Evolutionary conservation across 2,888 invertebrate genomes (phyloP).

Genomic region (Drosophila infuscata): DNA sequence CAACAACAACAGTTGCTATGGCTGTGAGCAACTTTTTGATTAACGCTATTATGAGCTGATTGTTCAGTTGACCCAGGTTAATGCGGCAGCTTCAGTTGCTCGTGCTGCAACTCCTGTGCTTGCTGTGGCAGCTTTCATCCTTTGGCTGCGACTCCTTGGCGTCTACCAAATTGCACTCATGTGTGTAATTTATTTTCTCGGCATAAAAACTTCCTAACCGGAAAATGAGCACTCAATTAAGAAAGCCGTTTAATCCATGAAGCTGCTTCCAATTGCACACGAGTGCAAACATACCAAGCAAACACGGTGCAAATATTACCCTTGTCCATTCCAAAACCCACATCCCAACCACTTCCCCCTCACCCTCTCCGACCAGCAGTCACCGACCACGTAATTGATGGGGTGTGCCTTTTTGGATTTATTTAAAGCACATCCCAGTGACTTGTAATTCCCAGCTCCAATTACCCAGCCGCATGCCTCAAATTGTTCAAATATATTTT

Average conservation of each 20-base stretch:
- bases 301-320: neutral
- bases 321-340: neutral
- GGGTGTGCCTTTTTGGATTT: conserved; percentile 71
- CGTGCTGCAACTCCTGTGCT: neutral
- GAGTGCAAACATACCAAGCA: conserved; percentile 25
- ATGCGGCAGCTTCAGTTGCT: conserved; percentile 49
- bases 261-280: conserved; percentile 56
- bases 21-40: conserved; percentile 73
- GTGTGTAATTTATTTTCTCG: conserved; percentile 81
- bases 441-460: conserved; percentile 75
- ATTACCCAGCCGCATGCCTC: conserved; percentile 60
- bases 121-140: conserved; percentile 21
- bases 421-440: conserved; percentile 72
- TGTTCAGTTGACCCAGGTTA: conserved; percentile 77
- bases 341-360: neutral
- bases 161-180: conserved; percentile 76
- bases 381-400: conserved; percentile 61
- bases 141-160: conserved; percentile 29
- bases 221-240: conserved; percentile 81
- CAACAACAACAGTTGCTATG: conserved; percentile 26
- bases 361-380: neutral
- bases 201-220: conserved; percentile 81
- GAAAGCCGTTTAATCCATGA: conserved; percentile 77
- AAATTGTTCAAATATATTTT: conserved; percentile 29
- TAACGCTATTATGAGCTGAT: conserved; percentile 80